Evolutionary conservation across 2,888 invertebrate species (phyloP).

Genomic region (Frankliniella intonsa): DNA sequence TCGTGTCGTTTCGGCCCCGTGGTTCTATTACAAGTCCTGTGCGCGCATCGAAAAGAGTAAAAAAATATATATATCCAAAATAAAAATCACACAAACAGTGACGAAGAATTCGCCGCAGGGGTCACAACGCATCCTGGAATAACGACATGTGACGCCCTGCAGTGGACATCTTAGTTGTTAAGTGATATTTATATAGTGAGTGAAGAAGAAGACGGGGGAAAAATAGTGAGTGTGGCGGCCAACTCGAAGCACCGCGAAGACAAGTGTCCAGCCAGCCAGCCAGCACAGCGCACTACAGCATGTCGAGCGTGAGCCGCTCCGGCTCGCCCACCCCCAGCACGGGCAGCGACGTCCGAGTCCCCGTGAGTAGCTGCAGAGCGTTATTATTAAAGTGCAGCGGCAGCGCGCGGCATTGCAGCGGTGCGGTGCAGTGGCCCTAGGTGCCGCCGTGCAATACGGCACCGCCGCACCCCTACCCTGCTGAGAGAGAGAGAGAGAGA

Average conservation of each 20-base stretch:
- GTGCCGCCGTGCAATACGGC: no score
- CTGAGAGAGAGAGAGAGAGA: no score
- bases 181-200: not conserved
- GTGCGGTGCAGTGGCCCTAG: no score
- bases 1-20: not conserved
- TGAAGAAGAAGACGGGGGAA: not conserved
- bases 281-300: not conserved
- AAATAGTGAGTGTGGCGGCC: not conserved
- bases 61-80: not conserved
- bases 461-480: no score
- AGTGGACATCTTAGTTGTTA: conserved; percentile 15
- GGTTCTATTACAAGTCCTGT: not conserved
- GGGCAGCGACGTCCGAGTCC: conserved; percentile 10
- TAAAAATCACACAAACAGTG: not conserved
- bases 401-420: no score
- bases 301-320: conserved; percentile 2
- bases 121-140: conserved; percentile 8
- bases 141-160: not conserved
- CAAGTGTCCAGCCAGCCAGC: conserved; percentile 16
- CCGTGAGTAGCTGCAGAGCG: not conserved
- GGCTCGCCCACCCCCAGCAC: conserved; percentile 12
- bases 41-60: not conserved
- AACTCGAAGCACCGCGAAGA: not conserved
- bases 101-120: not conserved
- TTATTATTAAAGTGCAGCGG: no score